A percentile compares a stretch with the other conserved stretches of the same genome.
Evolutionary conservation across 2,113 vertebrate species (phyloP).

Genomic region (Gasterosteus aculeatus): DNA sequence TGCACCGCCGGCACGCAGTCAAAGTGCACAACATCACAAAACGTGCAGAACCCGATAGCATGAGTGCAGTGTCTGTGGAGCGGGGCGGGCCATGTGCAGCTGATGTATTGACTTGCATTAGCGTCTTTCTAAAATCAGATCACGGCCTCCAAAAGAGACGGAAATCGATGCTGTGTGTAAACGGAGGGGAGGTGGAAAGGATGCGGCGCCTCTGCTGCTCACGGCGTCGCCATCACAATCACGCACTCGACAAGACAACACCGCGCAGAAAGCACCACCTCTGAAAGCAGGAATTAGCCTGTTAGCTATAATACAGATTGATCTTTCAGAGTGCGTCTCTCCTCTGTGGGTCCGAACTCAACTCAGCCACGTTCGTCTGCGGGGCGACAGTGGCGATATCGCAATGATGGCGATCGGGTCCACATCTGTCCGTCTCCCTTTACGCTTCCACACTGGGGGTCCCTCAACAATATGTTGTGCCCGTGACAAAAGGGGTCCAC

Average conservation of each 20-base stretch:
- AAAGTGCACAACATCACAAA: slow-evolving; percentile 44
- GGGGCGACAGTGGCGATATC: slow-evolving; percentile 20
- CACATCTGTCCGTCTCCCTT: neutral
- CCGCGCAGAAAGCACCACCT: slow-evolving; percentile 24
- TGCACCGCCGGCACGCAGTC: slow-evolving; percentile 33
- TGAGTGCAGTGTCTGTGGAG: neutral
- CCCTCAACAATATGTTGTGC: neutral
- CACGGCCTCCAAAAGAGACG: neutral
- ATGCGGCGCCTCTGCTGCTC: slow-evolving; percentile 5
- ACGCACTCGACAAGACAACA: slow-evolving; percentile 34
- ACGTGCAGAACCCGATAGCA: slow-evolving; percentile 26
- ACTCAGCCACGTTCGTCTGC: neutral
- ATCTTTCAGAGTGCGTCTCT: slow-evolving; percentile 5
- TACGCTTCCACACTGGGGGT: neutral
- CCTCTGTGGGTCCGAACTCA: neutral
- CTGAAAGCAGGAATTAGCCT: slow-evolving; percentile 34
- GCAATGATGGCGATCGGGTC: neutral
- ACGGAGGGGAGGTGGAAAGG: neutral
- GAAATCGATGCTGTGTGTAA: neutral
- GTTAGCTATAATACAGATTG: slow-evolving; percentile 20
- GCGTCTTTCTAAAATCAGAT: neutral
- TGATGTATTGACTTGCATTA: slow-evolving; percentile 7
- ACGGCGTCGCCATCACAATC: neutral
- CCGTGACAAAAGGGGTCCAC: neutral
- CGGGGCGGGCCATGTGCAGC: neutral